Conservation (phyloP, 1,140 invertebrate genomes). For the Vollenhovia emeryi region DNA sequence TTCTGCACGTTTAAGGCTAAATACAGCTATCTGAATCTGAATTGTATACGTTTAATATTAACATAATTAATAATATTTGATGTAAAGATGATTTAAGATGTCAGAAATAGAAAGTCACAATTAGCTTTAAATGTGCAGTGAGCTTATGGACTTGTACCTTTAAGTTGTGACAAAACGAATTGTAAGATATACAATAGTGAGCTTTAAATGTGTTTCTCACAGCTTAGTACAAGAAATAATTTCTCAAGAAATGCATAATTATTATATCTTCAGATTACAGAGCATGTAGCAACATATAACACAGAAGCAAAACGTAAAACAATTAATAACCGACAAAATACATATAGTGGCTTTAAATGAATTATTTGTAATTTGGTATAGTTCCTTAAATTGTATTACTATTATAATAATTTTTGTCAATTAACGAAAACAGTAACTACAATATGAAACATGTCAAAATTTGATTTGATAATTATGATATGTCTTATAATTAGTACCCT, state of each 20-base stretch:
- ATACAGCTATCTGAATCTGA: neutral
- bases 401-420: neutral
- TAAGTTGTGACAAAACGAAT: neutral
- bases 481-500: too few relatives aligned
- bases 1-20: neutral
- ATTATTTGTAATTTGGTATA: slow-evolving; percentile 19
- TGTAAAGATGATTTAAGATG: neutral
- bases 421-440: neutral
- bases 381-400: slow-evolving; percentile 1
- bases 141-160: neutral
- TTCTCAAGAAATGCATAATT: neutral
- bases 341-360: neutral
- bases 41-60: neutral
- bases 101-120: neutral
- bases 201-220: neutral
- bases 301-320: neutral
- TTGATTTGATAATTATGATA: neutral
- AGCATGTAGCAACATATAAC: neutral
- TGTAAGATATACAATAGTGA: neutral
- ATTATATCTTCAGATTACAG: neutral
- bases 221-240: neutral
- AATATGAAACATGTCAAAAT: neutral
- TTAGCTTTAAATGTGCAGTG: neutral
- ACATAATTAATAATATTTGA: neutral
- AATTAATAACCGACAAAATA: neutral